These are phyloP conservation scores for Adineta ricciae DNA, from an alignment of 2,888 invertebrate species.

Conservation along the genomic window DNA sequence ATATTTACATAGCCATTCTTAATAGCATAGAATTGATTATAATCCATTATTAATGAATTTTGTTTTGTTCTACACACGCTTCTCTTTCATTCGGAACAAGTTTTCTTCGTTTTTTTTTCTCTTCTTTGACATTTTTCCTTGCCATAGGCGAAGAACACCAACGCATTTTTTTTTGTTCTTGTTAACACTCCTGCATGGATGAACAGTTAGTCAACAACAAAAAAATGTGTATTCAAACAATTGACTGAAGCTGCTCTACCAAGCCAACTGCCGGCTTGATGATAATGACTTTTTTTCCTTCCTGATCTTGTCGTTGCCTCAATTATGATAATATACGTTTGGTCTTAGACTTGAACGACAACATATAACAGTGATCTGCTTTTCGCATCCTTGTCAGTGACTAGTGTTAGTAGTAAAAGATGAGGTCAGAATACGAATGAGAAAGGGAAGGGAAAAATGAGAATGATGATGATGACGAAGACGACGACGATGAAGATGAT, in stretches of 20 bases:
- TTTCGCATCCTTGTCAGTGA: neutral
- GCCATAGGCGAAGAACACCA: neutral
- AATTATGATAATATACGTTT: slow-evolving; percentile 7
- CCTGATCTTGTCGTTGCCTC: neutral
- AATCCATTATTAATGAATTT: slow-evolving; percentile 9
- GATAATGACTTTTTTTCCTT: neutral
- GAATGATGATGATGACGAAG: neutral
- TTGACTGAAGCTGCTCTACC: neutral
- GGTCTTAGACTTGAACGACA: neutral
- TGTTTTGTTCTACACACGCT: neutral
- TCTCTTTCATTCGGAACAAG: neutral
- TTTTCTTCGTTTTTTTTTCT: neutral
- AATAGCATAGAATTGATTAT: neutral
- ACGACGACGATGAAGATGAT: neutral
- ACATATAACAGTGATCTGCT: neutral
- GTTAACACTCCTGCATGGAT: neutral
- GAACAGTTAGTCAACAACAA: neutral
- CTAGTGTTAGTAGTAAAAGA: neutral
- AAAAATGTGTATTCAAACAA: neutral
- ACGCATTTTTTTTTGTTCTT: neutral
- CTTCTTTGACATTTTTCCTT: neutral
- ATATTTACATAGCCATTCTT: neutral
- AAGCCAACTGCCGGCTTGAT: neutral
- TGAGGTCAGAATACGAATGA: slow-evolving; percentile 13
- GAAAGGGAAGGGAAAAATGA: neutral